These are phyloP conservation scores for Nezara viridula DNA, from an alignment of 2,888 invertebrate genomes.

Conservation along the genomic window DNA sequence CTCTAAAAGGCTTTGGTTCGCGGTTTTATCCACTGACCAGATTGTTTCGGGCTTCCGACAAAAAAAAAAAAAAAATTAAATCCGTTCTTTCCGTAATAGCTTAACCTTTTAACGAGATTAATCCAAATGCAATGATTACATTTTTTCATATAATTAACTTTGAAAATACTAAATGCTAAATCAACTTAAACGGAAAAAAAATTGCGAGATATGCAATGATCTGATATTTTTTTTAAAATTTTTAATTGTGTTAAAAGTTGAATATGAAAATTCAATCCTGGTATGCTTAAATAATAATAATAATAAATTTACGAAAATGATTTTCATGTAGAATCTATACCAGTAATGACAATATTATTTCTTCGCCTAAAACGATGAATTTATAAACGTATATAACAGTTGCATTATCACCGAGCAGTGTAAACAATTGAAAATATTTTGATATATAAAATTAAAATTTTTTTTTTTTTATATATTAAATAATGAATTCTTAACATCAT, in stretches of 20 bases:
- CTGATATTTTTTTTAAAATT: too few species aligned
- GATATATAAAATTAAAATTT: neutral
- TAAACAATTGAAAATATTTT: neutral
- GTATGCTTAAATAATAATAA: too few species aligned
- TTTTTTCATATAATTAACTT: neutral
- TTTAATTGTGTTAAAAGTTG: too few species aligned
- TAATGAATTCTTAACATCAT: neutral
- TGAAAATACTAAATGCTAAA: neutral
- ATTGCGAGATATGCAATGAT: too few species aligned
- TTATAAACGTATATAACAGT: neutral
- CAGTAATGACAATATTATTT: too few species aligned
- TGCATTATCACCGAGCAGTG: neutral
- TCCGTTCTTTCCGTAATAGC: neutral
- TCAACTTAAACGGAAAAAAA: too few species aligned
- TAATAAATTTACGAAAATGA: too few species aligned
- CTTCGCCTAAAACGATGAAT: too few species aligned
- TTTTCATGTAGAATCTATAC: too few species aligned
- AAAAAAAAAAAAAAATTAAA: neutral
- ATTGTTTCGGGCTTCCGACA: neutral
- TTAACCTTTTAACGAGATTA: neutral
- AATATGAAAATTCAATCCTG: too few species aligned
- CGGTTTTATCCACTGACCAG: neutral
- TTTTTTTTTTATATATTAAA: neutral
- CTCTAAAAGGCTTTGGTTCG: neutral
- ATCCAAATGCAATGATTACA: neutral